These are phyloP conservation scores for Pitangus sulphuratus DNA, from an alignment of 2,797 vertebrate species.

Conservation along the genomic window DNA sequence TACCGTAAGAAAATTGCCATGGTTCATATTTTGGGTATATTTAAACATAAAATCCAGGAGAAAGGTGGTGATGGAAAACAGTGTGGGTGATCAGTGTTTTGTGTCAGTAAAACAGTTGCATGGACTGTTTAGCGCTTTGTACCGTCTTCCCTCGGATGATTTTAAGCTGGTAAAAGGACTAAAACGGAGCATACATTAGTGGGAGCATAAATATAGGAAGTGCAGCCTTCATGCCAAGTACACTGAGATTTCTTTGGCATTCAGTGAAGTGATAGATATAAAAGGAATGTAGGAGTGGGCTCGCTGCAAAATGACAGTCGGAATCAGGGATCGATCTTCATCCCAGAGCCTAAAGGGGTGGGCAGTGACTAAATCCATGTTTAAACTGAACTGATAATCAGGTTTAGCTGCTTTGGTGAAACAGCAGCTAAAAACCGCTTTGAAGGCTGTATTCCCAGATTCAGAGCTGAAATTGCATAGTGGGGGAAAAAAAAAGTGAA, in stretches of 20 bases:
- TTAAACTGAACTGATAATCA: not conserved
- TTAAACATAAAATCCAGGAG: not conserved
- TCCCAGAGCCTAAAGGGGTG: not conserved
- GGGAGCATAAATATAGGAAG: slow-evolving; percentile 60
- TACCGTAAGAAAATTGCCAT: not conserved
- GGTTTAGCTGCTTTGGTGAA: not conserved
- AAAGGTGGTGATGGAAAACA: not conserved
- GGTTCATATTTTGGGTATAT: not conserved
- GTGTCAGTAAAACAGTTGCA: not conserved
- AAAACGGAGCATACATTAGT: slow-evolving; percentile 48
- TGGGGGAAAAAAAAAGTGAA: not conserved
- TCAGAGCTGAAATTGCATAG: not conserved
- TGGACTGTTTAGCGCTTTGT: not conserved
- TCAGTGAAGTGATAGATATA: slow-evolving; percentile 26
- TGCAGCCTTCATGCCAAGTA: slow-evolving; percentile 48
- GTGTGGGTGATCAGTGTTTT: not conserved
- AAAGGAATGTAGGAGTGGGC: slow-evolving; percentile 56
- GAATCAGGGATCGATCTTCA: not conserved
- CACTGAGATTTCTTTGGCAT: slow-evolving; percentile 59
- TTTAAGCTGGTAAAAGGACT: slow-evolving; percentile 20
- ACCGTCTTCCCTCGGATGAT: not conserved
- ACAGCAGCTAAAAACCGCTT: not conserved
- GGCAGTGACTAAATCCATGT: not conserved
- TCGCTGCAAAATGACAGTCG: slow-evolving; percentile 38
- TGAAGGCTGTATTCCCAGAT: not conserved